Conservation (phyloP, 2,797 vertebrate species). For the Picus viridis region DNA sequence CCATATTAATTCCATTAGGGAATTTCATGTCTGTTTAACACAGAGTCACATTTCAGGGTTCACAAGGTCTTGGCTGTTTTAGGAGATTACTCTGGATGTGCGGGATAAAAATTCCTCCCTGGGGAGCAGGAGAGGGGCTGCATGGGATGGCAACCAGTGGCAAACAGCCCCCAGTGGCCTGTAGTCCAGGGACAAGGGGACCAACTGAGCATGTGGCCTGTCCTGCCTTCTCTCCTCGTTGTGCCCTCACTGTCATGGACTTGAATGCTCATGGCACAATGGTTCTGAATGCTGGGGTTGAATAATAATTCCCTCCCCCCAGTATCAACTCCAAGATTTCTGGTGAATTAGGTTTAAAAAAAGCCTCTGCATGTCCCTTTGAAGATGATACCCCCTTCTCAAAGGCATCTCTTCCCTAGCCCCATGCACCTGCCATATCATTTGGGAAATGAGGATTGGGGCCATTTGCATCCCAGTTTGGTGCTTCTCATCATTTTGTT, state of each 20-base stretch:
- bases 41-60: conserved; percentile 66
- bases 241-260: background rate
- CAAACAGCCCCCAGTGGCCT: background rate
- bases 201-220: rapidly evolving
- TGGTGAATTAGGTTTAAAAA: background rate
- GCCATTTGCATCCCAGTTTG: background rate
- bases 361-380: background rate
- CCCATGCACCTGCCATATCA: rapidly evolving
- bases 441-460: background rate
- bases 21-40: conserved; percentile 69
- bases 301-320: background rate
- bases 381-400: background rate
- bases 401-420: background rate
- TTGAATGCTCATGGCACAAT: rapidly evolving
- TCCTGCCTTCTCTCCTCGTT: background rate
- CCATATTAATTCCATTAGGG: conserved; percentile 59
- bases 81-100: background rate
- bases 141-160: background rate
- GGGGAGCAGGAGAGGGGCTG: background rate
- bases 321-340: background rate
- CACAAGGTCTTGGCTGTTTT: conserved; percentile 25
- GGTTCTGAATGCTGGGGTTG: background rate
- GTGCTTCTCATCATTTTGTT: background rate
- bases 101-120: background rate
- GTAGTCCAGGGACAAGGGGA: background rate